Conservation (phyloP, 2,113 vertebrate species). For the Melanerpes formicivorus region DNA sequence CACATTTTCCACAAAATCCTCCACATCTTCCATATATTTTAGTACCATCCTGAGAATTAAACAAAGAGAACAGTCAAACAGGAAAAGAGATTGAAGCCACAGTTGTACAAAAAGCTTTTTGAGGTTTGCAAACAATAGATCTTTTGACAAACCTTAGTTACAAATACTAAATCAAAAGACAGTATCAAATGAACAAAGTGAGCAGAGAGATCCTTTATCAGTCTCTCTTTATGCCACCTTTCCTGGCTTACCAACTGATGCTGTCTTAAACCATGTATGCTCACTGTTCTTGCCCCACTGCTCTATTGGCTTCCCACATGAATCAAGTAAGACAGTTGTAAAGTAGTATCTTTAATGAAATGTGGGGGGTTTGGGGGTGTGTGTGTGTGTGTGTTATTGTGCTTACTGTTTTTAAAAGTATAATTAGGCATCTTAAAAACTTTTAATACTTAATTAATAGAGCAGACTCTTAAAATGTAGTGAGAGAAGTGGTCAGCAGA, state of each 20-base stretch:
- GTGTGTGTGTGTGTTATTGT: neutral
- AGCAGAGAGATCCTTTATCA: neutral
- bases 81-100: neutral
- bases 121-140: neutral
- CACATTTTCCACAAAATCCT: conserved; percentile 95
- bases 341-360: neutral
- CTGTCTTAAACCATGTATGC: neutral
- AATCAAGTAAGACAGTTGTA: neutral
- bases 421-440: neutral
- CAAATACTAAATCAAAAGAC: neutral
- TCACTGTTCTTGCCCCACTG: neutral
- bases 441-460: neutral
- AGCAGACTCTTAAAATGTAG: neutral
- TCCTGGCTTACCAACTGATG: neutral
- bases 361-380: accelerated
- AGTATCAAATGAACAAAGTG: neutral
- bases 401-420: neutral
- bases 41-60: conserved; percentile 85
- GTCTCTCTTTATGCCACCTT: accelerated
- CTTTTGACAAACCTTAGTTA: neutral
- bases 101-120: neutral
- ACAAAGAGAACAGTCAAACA: neutral
- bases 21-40: conserved; percentile 95
- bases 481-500: neutral
- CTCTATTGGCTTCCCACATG: neutral